Conservation (phyloP, 2,888 invertebrate genomes). For the Abrostola tripartita region DNA sequence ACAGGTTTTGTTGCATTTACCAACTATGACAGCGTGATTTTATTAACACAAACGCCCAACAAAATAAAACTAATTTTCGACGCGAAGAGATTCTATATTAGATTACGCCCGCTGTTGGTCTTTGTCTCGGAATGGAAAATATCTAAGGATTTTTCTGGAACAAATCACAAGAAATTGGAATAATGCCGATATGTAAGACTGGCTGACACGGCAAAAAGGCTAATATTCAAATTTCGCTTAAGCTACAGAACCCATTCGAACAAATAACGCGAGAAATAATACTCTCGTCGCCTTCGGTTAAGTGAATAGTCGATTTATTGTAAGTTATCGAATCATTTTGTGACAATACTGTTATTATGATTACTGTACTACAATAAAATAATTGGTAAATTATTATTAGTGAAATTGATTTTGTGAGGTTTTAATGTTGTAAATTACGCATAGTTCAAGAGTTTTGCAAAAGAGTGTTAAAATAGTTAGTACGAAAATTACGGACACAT, state of each 20-base stretch:
- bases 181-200: slow-evolving; percentile 29
- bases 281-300: slow-evolving; percentile 1
- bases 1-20: slow-evolving; percentile 45
- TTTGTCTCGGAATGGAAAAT: slow-evolving; percentile 34
- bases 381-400: neutral
- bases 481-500: too few relatives aligned
- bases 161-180: slow-evolving; percentile 45
- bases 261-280: slow-evolving; percentile 33
- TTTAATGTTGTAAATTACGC: neutral
- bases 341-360: neutral
- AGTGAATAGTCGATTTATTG: slow-evolving; percentile 7
- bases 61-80: slow-evolving; percentile 49
- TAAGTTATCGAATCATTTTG: slow-evolving; percentile 11
- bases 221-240: slow-evolving; percentile 47
- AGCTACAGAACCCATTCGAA: slow-evolving; percentile 29
- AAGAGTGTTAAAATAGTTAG: too few relatives aligned
- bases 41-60: slow-evolving; percentile 41
- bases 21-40: slow-evolving; percentile 31
- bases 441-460: too few relatives aligned
- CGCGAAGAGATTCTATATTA: slow-evolving; percentile 45
- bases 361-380: neutral
- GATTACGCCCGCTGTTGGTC: slow-evolving; percentile 31
- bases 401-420: neutral
- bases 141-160: slow-evolving; percentile 31
- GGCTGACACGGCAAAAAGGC: slow-evolving; percentile 29